Base-by-base conservation (phyloP, 2,888 invertebrate genomes). In the Drosophila quasianomalipes region DNA sequence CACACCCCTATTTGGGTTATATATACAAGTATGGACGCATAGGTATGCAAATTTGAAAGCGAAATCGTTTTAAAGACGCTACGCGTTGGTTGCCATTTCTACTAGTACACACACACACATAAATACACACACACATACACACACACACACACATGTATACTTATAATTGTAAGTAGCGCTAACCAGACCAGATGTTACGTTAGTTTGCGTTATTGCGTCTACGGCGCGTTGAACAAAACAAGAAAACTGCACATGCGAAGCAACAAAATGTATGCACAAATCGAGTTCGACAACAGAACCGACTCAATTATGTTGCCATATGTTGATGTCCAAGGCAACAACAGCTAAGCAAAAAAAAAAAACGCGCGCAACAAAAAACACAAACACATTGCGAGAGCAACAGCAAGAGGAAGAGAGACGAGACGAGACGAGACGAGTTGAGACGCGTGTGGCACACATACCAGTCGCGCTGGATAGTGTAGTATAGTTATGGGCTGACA, bases 241-340 rank as follows among this genome's bases (percentile, higher is more conserved):
- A 70, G 33, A 79, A 79, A 68, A 60, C 30, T 64, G 64, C 37
- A 47, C 47, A 53, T 16, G 26, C 49, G 39, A 47, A 70, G 26
- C 55, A 55, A 59, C 19, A 49, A 44, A 66, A 74, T 55, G 59
- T 66, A 62, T 55, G 60, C 70, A 53, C 70, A 70, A 72, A 72
- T 79, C 57, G 54, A 83, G 74, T 70, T 68, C 67, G 81, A 63
- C 59, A 76, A 69, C 44, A 75, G 74, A 89, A 75, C 58, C 53
- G 60, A 44, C 35, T 58, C 67, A 81, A 83, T 79, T 89, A 83
- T 76, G 87, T 75, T 85, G 84, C 85, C 85, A 85, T 86, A 86
- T 86, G 85, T 75, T 90, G 73, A 70, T 53, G 71, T 75, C 35
- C 72, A 57, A 58, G 73, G 59, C 59, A 41, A 59, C 30, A n/a